Base-by-base conservation (phyloP, 2,888 invertebrate genomes). In the Notocelia uddmanniana region DNA sequence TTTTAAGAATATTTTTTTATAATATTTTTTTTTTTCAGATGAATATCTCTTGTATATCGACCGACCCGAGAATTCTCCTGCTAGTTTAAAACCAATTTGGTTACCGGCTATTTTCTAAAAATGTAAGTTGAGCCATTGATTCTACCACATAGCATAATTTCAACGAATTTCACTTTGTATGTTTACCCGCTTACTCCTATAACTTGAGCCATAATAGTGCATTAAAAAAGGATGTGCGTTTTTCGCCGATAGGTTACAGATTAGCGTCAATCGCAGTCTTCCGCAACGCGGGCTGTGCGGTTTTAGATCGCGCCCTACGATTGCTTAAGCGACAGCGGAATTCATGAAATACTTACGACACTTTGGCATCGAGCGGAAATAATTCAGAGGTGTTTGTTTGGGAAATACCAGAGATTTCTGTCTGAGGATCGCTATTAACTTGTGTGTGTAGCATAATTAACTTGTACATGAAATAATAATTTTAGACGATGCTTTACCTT, bases 171-270 rank as follows among this genome's bases (percentile, higher is more conserved):
- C 21, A 2, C 15, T n/a, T 55, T 45, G 15, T 41, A 0, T 54
- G 50, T 19, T n/a, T 23, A 23, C 8, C 11, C 73, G 73, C 73
- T 50, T 11, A 0, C 74, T 75, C 79, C 76, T 66, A 5, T 78
- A 31, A 74, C 76, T 86, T 87, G 76, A 8, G 74, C 84, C 86
- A 79, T 73, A 77, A 68, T 59, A 79, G 77, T 75, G 79, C 80
- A 87, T 89, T 87, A 90, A 91, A 91, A 91, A 92, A 91, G 84
- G 81, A 86, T 81, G 83, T 83, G 85, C 87, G 85, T 89, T 85
- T 88, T 90, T 86, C 85, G 86, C 85, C 87, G 91, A 93, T 92
- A 92, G 91, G 88, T 92, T 91, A 89, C 92, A 91, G 92, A 93
- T 93, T 92, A 92, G 89, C 81, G 85, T 83, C 83, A 88, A 85